Evolutionary conservation across 2,888 invertebrate genomes (phyloP).

Genomic region (Euclidia mi): DNA sequence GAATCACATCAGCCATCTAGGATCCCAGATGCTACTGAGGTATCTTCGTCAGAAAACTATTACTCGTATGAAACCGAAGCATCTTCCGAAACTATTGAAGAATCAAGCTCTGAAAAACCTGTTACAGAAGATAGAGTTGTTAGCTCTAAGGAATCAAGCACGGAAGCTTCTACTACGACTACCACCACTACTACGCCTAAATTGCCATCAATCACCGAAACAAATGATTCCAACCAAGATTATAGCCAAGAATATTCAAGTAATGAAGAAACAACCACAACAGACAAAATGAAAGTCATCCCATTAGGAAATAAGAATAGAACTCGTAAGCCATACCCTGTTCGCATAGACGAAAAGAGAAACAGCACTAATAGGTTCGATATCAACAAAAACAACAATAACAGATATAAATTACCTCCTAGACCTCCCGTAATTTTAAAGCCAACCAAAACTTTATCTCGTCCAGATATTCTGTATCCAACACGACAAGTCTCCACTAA

Average conservation of each 20-base stretch:
- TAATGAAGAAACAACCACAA: constrained; percentile 69
- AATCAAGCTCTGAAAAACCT: constrained; percentile 64
- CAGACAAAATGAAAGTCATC: constrained; percentile 73
- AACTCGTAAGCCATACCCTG: constrained; percentile 82
- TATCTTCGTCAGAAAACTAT: constrained; percentile 66
- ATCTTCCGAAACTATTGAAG: constrained; percentile 69
- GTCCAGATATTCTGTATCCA: constrained; percentile 78
- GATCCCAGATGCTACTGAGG: constrained; percentile 54
- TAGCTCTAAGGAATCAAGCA: constrained; percentile 60
- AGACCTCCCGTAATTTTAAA: constrained; percentile 71
- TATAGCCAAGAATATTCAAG: constrained; percentile 67
- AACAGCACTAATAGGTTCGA: constrained; percentile 67
- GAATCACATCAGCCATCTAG: constrained; percentile 62
- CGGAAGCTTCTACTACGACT: constrained; percentile 52
- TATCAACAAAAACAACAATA: constrained; percentile 71
- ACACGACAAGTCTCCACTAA: constrained; percentile 72
- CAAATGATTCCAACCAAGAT: constrained; percentile 59
- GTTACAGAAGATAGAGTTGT: constrained; percentile 54
- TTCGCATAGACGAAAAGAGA: constrained; percentile 74
- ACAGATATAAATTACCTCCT: constrained; percentile 70
- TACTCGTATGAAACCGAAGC: constrained; percentile 72
- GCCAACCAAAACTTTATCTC: constrained; percentile 74
- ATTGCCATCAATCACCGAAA: constrained; percentile 52
- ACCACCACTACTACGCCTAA: constrained; percentile 51
- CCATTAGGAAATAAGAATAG: constrained; percentile 73